Conservation (phyloP, 2,888 invertebrate species). For the Cerastis leucographa region DNA sequence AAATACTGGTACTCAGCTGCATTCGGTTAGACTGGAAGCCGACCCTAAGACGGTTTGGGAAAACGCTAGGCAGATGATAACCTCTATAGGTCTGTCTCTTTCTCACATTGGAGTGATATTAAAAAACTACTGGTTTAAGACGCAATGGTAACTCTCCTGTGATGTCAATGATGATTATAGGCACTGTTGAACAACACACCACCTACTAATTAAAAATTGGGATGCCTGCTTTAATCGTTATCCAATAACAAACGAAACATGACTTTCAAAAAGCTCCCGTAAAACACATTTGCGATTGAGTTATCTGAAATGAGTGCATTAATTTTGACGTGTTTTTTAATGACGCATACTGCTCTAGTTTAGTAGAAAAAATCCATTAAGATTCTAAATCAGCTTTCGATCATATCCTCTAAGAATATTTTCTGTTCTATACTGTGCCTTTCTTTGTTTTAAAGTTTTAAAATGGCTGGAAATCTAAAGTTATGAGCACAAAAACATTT, state of each 20-base stretch:
- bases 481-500: neutral
- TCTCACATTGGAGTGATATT: too few relatives aligned
- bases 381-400: neutral
- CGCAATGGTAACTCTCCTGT: too few relatives aligned
- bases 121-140: too few relatives aligned
- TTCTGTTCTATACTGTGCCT: neutral
- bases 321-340: conserved; percentile 27
- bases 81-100: too few relatives aligned
- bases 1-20: too few relatives aligned
- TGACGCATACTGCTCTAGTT: neutral
- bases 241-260: neutral
- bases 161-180: too few relatives aligned
- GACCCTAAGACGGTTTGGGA: too few relatives aligned
- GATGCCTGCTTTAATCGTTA: too few relatives aligned
- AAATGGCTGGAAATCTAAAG: neutral
- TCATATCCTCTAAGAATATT: conserved; percentile 7
- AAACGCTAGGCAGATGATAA: too few relatives aligned
- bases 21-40: too few relatives aligned
- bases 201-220: too few relatives aligned
- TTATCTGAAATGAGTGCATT: conserved; percentile 33
- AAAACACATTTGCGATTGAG: conserved; percentile 16
- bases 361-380: conserved; percentile 17
- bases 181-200: too few relatives aligned
- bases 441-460: neutral
- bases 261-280: neutral